Base-by-base conservation (phyloP, 2,113 vertebrate species). In the Sciurus niger region DNA sequence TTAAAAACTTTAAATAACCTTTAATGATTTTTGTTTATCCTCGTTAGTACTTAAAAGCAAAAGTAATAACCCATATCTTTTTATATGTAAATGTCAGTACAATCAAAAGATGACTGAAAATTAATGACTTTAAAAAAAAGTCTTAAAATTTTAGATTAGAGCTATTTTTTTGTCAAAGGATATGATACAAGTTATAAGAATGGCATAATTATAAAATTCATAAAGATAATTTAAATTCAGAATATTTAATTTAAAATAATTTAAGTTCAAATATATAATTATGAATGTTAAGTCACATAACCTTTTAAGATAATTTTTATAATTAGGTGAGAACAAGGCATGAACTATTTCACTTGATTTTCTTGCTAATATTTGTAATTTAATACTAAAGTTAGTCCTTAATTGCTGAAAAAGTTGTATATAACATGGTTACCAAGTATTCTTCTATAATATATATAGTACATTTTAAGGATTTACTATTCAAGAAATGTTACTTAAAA, bases 191-290 rank as follows among this genome's bases (percentile, higher is more conserved):
- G 95, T 97, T 94, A 89, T 84, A 93, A 95, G 89, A 97, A 84
- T 96, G 92, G 30, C 72, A 96, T 97, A 98, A 96, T 98, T 96
- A 91, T 90, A 95, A 97, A 97, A 95, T 95, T 97, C 74, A 93
- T 97, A 95, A 95, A 87, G 93, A 93, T 96, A 96, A 96, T 97
- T 96, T 97, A 93, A 95, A 97, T 93, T 97, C 65, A 97, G 70
- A 91, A 93, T 97, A 94, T 93, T 98, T 97, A 98, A 97, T 96
- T 97, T 98, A 95, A 96, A 86, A 85, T 97, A 95, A 98, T 97
- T 97, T 97, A 93, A 87, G 51, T 90, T 97, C 43, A 95, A 82
- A 94, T 94, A 73, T 93, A 79, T 97, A 96, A 97, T 97, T 98
- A 97, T 84, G 60, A 87, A 84, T 92, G 86, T 94, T 97, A 95